Evolutionary conservation across 2,113 vertebrate genomes (phyloP), one percentile per base, ranked within the genome.

Genomic region (Hemiprocne comata): DNA sequence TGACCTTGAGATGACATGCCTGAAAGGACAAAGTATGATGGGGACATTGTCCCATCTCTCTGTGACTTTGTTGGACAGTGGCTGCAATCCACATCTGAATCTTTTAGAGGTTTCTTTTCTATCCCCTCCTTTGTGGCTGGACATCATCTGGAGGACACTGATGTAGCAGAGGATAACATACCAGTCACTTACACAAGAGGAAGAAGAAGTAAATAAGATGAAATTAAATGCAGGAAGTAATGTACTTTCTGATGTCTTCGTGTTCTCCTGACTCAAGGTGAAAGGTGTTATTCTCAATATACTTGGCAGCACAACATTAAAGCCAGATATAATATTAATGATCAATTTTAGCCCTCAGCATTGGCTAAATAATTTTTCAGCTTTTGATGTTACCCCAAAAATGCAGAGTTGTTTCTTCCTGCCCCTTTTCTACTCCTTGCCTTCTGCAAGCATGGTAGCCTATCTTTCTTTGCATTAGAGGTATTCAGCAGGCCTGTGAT

Each of bases 1-100:
- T 95, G 94, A 96, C 90, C 90, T 95, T 91, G 66, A 85, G 79
- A 82, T 72, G 73, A 67, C 55, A 85, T n/a, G 51, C 50, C 57
- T 54, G 50, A 77, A 78, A 66, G n/a, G 62, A 69, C 16, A 34
- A 60, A 89, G 46, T 74, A 28, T 51, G 42, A 76, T 26, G 18
- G 46, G 16, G 11, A 76, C n/a, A 70, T 83, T 28, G 38, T 74
- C 57, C 57, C 42, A 33, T 69, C 20, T 85, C 50, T 65, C 66
- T 40, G 12, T 73, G 33, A 71, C 53, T 92, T 92, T 46, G 28
- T 26, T 66, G 75, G 73, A 71, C n/a, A 24, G 33, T 33, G 60
- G n/a, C 10, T 87, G 14, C 28, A 51, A 74, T 17, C 23, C 3
- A 0, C 17, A 86, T 62, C 28, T 70, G 8, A 34, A 7, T 33